Evolutionary conservation across 2,113 vertebrate genomes (phyloP).

Genomic region (Zootoca vivipara): DNA sequence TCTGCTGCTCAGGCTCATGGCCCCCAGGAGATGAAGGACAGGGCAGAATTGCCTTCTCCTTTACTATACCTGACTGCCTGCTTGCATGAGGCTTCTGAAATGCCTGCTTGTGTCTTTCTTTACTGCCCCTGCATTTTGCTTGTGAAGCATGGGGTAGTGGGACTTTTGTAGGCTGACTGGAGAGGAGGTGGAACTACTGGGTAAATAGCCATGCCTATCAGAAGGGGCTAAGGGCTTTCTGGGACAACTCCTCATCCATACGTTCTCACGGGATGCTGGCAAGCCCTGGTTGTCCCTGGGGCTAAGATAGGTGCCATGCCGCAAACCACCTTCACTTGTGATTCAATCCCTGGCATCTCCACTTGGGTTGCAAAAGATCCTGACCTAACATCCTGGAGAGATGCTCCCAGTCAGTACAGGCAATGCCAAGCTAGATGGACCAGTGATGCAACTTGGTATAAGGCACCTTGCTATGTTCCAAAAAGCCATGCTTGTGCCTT

Average conservation of each 20-base stretch:
- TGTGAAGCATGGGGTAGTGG: neutral
- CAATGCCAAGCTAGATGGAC: too few species aligned
- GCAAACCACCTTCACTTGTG: neutral
- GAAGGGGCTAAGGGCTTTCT: neutral
- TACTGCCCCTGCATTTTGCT: too few species aligned
- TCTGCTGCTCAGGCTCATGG: neutral
- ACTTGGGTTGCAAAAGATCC: too few species aligned
- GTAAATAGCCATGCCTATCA: neutral
- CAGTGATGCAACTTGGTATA: too few species aligned
- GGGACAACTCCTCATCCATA: neutral
- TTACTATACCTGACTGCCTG: neutral
- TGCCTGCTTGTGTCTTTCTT: neutral
- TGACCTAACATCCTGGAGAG: too few species aligned
- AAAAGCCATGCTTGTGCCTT: too few species aligned
- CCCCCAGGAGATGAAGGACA: neutral
- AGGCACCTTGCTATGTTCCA: too few species aligned
- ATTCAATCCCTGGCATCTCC: too few species aligned
- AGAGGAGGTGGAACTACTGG: neutral
- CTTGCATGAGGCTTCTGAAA: neutral
- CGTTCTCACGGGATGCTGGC: too few species aligned
- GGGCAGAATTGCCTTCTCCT: too few species aligned
- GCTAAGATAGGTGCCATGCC: neutral
- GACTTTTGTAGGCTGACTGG: too few species aligned
- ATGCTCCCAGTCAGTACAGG: too few species aligned
- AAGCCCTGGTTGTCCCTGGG: neutral